phyloP scores from a whole-genome alignment of 2,797 vertebrate species.

The Muraenolepis orangiensis region DNA sequence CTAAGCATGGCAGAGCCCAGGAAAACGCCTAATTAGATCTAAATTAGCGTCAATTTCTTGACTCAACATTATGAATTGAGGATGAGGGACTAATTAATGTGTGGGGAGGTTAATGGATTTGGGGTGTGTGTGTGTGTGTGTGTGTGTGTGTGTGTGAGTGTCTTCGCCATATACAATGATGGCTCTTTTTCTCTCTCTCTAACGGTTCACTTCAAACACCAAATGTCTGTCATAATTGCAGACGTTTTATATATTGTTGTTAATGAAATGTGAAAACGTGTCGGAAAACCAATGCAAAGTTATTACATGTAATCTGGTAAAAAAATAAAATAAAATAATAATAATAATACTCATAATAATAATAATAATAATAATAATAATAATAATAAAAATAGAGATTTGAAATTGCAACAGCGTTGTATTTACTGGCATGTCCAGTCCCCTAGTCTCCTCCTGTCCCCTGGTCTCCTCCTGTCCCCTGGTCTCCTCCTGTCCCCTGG shows the following conservation, averaged over 20 bases:
- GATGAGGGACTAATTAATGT: slow-evolving; percentile 64
- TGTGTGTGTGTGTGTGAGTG: not conserved
- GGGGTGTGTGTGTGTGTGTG: not conserved
- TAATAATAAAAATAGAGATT: not conserved
- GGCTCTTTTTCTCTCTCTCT: slow-evolving; percentile 9
- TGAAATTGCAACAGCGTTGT: not conserved
- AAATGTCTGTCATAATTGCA: slow-evolving; percentile 10
- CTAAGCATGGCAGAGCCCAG: slow-evolving; percentile 27
- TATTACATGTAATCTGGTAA: not conserved
- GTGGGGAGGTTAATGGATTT: slow-evolving; percentile 56
- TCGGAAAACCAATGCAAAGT: not conserved
- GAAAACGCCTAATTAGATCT: slow-evolving; percentile 63
- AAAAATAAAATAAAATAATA: not conserved
- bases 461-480: no score
- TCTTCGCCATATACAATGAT: slow-evolving; percentile 13
- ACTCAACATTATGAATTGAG: slow-evolving; percentile 64
- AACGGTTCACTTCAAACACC: slow-evolving; percentile 1
- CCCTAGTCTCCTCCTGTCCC: no score
- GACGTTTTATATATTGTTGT: not conserved
- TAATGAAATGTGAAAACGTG: no score
- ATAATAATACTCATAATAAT: not conserved
- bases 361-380: no score
- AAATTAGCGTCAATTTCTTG: slow-evolving; percentile 63
- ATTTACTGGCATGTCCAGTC: not conserved
- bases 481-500: no score